A percentile compares a stretch with the other conserved stretches of the same genome.
Evolutionary conservation across 1,140 invertebrate genomes (phyloP).

Genomic region (Drosophila nasuta): DNA sequence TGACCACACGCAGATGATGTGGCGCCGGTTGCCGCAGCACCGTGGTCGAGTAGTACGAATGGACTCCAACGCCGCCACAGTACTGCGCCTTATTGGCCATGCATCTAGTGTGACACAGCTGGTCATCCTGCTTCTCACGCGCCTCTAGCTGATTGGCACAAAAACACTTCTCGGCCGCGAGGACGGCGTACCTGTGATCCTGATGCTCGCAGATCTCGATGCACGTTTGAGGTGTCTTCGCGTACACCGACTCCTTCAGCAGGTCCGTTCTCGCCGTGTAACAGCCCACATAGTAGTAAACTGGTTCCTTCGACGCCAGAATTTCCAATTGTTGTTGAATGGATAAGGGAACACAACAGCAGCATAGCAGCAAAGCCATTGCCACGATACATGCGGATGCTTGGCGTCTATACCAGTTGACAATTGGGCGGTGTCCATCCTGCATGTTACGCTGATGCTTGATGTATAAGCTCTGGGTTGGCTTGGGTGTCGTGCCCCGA

Average conservation of each 20-base stretch:
- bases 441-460: conserved; percentile 22
- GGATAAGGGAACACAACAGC: not conserved
- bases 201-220: conserved; percentile 77
- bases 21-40: conserved; percentile 82
- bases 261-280: conserved; percentile 73
- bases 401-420: conserved; percentile 11
- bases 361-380: conserved; percentile 16
- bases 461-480: not conserved
- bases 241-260: conserved; percentile 71
- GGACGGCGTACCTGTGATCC: conserved; percentile 65
- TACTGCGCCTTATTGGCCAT: conserved; percentile 86
- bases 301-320: conserved; percentile 34
- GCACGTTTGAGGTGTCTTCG: conserved; percentile 75
- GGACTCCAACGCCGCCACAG: conserved; percentile 85
- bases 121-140: conserved; percentile 66
- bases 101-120: conserved; percentile 85
- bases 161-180: conserved; percentile 72
- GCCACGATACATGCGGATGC: conserved; percentile 38
- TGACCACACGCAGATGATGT: conserved; percentile 84
- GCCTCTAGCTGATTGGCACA: conserved; percentile 62
- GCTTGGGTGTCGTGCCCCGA: conserved; percentile 16
- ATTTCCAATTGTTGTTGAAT: conserved; percentile 8
- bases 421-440: conserved; percentile 44
- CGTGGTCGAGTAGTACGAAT: conserved; percentile 86
- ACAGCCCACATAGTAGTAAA: conserved; percentile 78